phyloP scores from a whole-genome alignment of 2,888 invertebrate species.

The Drosophila hamatofila region DNA sequence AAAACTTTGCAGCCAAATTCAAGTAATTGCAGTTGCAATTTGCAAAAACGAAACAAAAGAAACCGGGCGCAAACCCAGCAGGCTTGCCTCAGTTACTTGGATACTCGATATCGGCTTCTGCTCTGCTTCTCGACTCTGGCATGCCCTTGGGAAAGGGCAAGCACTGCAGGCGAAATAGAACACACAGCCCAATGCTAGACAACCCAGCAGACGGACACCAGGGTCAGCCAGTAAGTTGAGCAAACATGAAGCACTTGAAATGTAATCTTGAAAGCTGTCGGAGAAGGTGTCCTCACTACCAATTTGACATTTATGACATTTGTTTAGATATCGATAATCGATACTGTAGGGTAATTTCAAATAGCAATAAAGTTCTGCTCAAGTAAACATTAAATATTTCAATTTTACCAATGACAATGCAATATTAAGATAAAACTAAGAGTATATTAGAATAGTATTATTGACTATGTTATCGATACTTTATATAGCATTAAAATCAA shows the following conservation, averaged over 20 bases:
- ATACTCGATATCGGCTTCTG: slow-evolving; percentile 17
- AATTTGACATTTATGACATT: background rate
- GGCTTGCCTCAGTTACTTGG: slow-evolving; percentile 11
- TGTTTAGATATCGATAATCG: background rate
- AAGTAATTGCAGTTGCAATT: slow-evolving; percentile 71
- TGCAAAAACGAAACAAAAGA: slow-evolving; percentile 42
- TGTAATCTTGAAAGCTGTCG: background rate
- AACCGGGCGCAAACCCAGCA: background rate
- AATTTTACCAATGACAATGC: background rate
- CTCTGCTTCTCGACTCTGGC: background rate
- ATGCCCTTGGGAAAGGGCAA: slow-evolving; percentile 50
- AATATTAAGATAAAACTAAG: background rate
- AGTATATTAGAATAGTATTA: background rate
- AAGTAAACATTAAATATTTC: background rate
- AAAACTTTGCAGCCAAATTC: slow-evolving; percentile 63
- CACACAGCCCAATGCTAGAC: slow-evolving; percentile 2
- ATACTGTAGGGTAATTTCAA: background rate
- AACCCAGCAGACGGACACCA: background rate
- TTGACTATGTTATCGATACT: background rate
- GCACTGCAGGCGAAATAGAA: slow-evolving; percentile 18
- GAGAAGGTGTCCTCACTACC: background rate
- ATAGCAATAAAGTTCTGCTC: background rate
- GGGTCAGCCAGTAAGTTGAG: slow-evolving; percentile 2
- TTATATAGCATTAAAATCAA: background rate
- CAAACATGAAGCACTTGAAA: slow-evolving; percentile 12